A percentile compares a stretch with the other conserved stretches of the same genome.
Conservation (phyloP, 2,797 vertebrate species). For the Macropodus opercularis region DNA sequence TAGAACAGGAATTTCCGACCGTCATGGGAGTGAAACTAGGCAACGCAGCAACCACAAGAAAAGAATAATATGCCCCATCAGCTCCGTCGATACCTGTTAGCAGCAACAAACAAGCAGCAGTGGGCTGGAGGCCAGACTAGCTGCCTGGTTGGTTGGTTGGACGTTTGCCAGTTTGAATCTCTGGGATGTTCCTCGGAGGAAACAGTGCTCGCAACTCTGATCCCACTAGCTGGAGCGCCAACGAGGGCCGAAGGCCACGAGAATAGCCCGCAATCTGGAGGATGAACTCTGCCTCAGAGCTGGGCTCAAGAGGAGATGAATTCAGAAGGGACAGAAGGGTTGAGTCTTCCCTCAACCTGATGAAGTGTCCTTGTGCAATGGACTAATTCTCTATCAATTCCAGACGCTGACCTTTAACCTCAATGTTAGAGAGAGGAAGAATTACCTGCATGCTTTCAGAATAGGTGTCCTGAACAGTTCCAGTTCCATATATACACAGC, state of each 20-base stretch:
- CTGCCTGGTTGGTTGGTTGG: slow-evolving; percentile 55
- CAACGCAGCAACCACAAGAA: slow-evolving; percentile 30
- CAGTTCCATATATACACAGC: too few relatives aligned
- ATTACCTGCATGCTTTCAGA: neutral
- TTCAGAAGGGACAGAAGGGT: slow-evolving; percentile 16
- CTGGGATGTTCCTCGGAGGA: slow-evolving; percentile 57
- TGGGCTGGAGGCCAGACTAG: slow-evolving; percentile 53
- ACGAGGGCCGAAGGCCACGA: slow-evolving; percentile 46
- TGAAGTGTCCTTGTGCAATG: slow-evolving; percentile 48
- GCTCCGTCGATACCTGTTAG: slow-evolving; percentile 69
- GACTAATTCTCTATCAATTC: slow-evolving; percentile 7
- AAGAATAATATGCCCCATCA: slow-evolving; percentile 64
- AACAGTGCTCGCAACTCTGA: slow-evolving; percentile 51
- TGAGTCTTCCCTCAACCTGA: slow-evolving; percentile 24
- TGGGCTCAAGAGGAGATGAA: slow-evolving; percentile 52
- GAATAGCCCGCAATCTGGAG: slow-evolving; percentile 63
- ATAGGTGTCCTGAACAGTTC: neutral
- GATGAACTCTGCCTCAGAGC: slow-evolving; percentile 61
- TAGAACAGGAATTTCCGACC: slow-evolving; percentile 35
- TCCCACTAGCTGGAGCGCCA: slow-evolving; percentile 50
- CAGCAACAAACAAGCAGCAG: slow-evolving; percentile 45
- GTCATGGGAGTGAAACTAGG: slow-evolving; percentile 47
- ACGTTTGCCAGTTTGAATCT: slow-evolving; percentile 63
- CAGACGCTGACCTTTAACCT: slow-evolving; percentile 32
- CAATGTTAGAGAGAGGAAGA: neutral